Base-by-base conservation (phyloP, 2,113 vertebrate species). In the Notarius lentiginosus region DNA sequence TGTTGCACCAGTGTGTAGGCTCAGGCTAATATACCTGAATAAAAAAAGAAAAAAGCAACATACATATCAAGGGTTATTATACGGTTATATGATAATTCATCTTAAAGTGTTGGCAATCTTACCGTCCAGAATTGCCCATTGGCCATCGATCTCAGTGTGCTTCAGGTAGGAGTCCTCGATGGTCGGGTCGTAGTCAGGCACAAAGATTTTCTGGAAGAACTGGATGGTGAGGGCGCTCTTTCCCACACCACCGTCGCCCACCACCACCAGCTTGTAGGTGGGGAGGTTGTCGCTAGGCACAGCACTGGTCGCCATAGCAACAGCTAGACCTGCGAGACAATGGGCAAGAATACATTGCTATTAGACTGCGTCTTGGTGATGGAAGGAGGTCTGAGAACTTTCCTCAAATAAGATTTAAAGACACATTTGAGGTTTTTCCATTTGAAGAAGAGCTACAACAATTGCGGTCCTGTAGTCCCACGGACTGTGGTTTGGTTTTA, bases 191-290 rank as follows among this genome's bases (percentile, higher is more conserved):
- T 99, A 99, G 94, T 99, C 98, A 0, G 98, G 98, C 92, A 99
- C 98, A 79, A 99, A 99, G 91, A 99, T 99, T 96, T 99, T 99
- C 95, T 99, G 98, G 94, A 99, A 99, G 91, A 99, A 99, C 89
- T 99, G 98, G 91, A 99, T 99, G 92, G 98, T 99, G 92, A 99
- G 97, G 20, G 98, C 98, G 0, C 98, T 99, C 93, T 99, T 99
- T 85, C 98, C 98, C 81, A 99, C 98, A 0, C 98, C 98, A 0
- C 98, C 98, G 4, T 99, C 98, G 77, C 98, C 98, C 91, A 99
- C 98, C 90, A 99, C 98, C 91, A 99, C 98, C 92, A 99, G 95
- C 92, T 99, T 99, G 92, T 99, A 99, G 0, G 98, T 99, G 89
- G 97, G 98, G 86, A 99, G 96, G 93, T 99, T 99, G 93, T 99